Base-by-base conservation (phyloP, 2,113 vertebrate species). In the Megalops atlanticus region DNA sequence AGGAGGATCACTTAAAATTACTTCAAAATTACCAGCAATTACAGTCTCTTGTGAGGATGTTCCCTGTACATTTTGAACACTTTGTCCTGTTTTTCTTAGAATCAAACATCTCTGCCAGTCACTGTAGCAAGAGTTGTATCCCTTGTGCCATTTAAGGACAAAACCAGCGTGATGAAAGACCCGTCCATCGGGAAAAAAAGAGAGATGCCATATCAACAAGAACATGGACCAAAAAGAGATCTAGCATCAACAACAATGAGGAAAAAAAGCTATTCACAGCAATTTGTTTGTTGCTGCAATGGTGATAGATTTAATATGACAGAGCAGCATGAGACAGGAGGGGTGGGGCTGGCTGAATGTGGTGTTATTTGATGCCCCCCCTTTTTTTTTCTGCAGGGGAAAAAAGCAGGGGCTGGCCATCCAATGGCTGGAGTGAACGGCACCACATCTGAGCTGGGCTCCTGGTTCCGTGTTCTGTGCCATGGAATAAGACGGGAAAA, bases 391-490 rank as follows among this genome's bases (percentile, higher is more conserved):
- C 1, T 49, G n/a, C n/a, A n/a, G n/a, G n/a, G n/a, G n/a, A n/a
- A n/a, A n/a, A n/a, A n/a, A 94, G 18, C 77, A 90, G 77, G 92
- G 87, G 27, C 82, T 89, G 6, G 84, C 84, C 4, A 77, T 71
- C 31, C 74, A 90, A 64, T 83, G 84, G 15, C 83, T 81, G 89
- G 72, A 85, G 87, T 70, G 79, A 90, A 77, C 80, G 79, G 58
- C 33, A 21, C 10, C 87, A 88, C 36, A 1, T 49, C 68, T 82
- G 78, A 31, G 41, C 41, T 83, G 82, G 16, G 72, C 43, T 77
- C 77, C 0, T 86, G 68, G 96, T 96, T 85, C 38, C 74, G 69
- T n/a, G n/a, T n/a, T n/a, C n/a, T 83, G 36, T 24, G 36, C 64
- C 35, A 38, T 38, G 33, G 69, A 71, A 2, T 0, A 12, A 21